Base-by-base conservation (phyloP, 2,888 invertebrate genomes). In the Oasisia sp. region DNA sequence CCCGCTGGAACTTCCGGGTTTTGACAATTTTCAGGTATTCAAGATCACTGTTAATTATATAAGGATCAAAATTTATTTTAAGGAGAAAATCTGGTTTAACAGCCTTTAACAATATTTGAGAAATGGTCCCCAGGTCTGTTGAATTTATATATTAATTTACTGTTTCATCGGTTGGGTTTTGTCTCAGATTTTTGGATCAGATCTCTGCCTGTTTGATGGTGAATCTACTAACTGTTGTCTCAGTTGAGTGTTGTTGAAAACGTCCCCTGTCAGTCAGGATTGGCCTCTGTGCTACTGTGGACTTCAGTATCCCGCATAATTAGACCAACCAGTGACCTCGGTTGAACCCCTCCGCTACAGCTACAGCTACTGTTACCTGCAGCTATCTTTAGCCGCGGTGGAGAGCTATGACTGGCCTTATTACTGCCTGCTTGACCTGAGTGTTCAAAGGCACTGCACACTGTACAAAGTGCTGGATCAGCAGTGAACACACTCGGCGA, bases 371-470 rank as follows among this genome's bases (percentile, higher is more conserved):
- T 5, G 74, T 74, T 74, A 74, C 74, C 74, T 74, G 74, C 50
- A 19, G 74, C 27, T 74, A 74, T 74, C 74, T 74, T 74, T 74
- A 74, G 74, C 74, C 27, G n/a, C 74, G 2, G 50, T 50, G 14
- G 74, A 19, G 14, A 19, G 14, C 74, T 27, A 74, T 19, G 27
- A 74, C 74, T 74, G n/a, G 74, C 74, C 74, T 74, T 74, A 74
- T 74, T 74, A 74, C 74, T 27, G 74, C 74, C 74, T 74, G 74
- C 74, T 74, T 74, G 74, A 74, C 74, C 74, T 74, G 19, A 74
- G 27, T 19, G 74, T 74, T 74, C 74, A 74, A 74, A 74, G 74
- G n/a, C 74, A 74, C n/a, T 74, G 74, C 74, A 14, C 74, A 74
- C 74, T 0, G 74, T 74, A 74, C 74, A 74, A 74, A 74, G 74